These are phyloP conservation scores for Calidris pygmaea DNA, from an alignment of 2,113 vertebrate genomes.

Conservation along the genomic window DNA sequence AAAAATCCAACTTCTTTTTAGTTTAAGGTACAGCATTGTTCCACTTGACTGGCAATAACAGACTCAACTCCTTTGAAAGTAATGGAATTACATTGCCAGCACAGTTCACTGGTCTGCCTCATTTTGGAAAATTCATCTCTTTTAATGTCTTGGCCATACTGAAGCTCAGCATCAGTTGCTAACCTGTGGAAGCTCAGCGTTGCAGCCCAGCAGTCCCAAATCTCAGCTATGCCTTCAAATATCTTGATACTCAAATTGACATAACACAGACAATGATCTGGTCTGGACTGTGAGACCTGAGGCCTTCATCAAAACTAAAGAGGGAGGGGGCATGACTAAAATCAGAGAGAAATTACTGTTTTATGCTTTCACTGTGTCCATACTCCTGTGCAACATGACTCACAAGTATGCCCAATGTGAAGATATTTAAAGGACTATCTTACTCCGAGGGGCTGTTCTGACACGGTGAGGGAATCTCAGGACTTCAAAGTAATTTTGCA, in stretches of 20 bases:
- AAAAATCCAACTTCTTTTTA: background rate
- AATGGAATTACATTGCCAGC: conserved; percentile 66
- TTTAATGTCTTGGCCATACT: background rate
- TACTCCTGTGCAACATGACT: background rate
- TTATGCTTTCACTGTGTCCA: background rate
- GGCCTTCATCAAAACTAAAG: background rate
- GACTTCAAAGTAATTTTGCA: background rate
- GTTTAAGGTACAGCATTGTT: conserved; percentile 41
- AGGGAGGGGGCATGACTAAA: background rate
- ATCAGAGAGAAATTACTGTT: background rate
- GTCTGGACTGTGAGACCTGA: background rate
- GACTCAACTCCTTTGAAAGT: conserved; percentile 58
- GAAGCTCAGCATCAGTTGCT: background rate
- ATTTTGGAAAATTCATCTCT: conserved; percentile 65
- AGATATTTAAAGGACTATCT: background rate
- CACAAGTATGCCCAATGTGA: background rate
- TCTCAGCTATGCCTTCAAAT: background rate
- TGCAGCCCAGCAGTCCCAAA: background rate
- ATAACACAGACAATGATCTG: background rate
- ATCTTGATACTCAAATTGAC: background rate
- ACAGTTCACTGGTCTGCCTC: conserved; percentile 67
- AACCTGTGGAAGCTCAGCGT: background rate
- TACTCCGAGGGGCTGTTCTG: background rate
- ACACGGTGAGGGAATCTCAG: background rate
- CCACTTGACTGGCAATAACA: conserved; percentile 57